Conservation (phyloP, 2,113 vertebrate species). For the Rhinolophus ferrumequinum region DNA sequence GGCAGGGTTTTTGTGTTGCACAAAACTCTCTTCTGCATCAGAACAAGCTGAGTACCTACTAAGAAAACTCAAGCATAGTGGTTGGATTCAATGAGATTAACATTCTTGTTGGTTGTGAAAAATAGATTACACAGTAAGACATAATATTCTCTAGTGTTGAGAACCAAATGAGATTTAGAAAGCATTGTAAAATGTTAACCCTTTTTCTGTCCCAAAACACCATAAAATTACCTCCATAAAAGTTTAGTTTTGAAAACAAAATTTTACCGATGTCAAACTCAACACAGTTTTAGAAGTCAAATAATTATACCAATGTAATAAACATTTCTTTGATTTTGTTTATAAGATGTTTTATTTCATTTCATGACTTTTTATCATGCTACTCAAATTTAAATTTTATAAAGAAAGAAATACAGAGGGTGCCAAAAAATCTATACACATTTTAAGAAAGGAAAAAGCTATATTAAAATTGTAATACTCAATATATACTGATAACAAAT, state of each 20-base stretch:
- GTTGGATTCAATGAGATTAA: neutral
- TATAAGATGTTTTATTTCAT: neutral
- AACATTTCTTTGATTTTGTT: neutral
- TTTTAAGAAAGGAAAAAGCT: too few relatives aligned
- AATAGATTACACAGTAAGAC: neutral
- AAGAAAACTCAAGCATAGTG: neutral
- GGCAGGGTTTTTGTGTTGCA: neutral
- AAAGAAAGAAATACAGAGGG: neutral
- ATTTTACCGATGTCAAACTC: neutral
- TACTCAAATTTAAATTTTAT: neutral
- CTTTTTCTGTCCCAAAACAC: neutral
- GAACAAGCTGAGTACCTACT: neutral
- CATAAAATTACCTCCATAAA: neutral
- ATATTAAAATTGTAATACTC: too few relatives aligned
- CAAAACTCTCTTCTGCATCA: neutral
- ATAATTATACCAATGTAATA: neutral
- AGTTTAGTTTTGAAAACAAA: neutral
- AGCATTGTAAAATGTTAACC: neutral
- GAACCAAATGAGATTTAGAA: conserved; percentile 7
- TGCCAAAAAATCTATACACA: too few relatives aligned
- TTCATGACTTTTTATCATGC: neutral
- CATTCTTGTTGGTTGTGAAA: neutral
- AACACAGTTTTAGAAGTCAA: neutral
- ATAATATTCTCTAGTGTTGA: neutral
- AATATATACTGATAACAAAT: too few relatives aligned